Evolutionary conservation across 1,140 invertebrate species (phyloP).

Genomic region (Drosophila mojavensis): DNA sequence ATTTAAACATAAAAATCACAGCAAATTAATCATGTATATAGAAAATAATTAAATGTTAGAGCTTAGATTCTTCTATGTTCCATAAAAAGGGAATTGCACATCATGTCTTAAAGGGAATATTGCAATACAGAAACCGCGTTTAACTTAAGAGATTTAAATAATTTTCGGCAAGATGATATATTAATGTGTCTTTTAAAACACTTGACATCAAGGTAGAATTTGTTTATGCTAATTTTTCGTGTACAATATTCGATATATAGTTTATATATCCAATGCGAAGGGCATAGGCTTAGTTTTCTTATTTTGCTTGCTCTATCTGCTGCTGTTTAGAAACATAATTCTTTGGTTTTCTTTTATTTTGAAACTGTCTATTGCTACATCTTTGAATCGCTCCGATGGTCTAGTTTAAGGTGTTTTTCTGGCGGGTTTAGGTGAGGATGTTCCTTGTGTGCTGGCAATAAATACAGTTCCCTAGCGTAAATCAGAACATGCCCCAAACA

Average conservation of each 20-base stretch:
- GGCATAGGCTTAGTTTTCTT: neutral
- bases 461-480: slow-evolving; percentile 4
- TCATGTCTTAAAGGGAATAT: no score
- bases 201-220: no score
- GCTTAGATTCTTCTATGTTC: no score
- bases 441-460: slow-evolving; percentile 5
- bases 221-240: neutral
- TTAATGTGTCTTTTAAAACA: no score
- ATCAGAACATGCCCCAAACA: neutral
- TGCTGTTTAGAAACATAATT: slow-evolving; percentile 6
- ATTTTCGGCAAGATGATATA: no score
- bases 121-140: no score
- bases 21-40: no score
- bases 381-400: neutral
- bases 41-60: no score
- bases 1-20: no score
- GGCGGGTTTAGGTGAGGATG: neutral
- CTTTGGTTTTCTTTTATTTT: slow-evolving; percentile 13
- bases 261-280: neutral
- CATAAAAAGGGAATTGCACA: no score
- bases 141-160: no score
- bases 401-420: neutral
- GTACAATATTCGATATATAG: neutral
- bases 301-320: slow-evolving; percentile 5
- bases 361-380: neutral